These are phyloP conservation scores for Chironomus tepperi DNA, from an alignment of 1,140 invertebrate genomes.

Conservation along the genomic window DNA sequence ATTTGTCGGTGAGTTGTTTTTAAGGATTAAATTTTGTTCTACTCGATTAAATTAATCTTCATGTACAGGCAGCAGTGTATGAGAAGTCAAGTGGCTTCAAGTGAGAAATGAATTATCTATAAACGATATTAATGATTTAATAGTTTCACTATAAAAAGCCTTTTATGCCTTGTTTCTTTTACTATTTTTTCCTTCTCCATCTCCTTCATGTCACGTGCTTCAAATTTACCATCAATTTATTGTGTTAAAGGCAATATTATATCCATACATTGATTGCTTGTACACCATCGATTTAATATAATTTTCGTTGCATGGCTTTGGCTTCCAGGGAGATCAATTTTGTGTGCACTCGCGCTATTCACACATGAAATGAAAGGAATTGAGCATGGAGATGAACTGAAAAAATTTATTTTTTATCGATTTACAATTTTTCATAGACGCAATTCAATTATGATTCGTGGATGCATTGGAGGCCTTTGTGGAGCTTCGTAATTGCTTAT, in stretches of 20 bases:
- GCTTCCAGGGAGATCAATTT: slow-evolving; percentile 10
- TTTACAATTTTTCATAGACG: too few species aligned
- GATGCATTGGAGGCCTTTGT: too few species aligned
- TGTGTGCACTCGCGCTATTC: not conserved
- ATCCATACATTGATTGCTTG: not conserved
- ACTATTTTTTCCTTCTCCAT: not conserved
- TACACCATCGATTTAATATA: slow-evolving; percentile 9
- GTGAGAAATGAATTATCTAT: slow-evolving; percentile 19
- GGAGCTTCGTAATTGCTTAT: too few species aligned
- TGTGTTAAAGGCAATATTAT: not conserved
- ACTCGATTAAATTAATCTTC: not conserved
- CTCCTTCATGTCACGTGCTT: slow-evolving; percentile 17
- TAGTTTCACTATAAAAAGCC: not conserved
- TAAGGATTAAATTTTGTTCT: too few species aligned
- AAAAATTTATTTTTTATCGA: too few species aligned
- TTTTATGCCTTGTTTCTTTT: not conserved
- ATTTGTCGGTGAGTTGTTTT: not conserved
- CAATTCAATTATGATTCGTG: too few species aligned
- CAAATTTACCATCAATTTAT: slow-evolving; percentile 19
- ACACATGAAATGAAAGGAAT: too few species aligned
- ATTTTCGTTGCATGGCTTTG: slow-evolving; percentile 1
- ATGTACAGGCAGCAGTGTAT: not conserved
- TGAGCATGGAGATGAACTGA: too few species aligned
- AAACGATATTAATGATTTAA: slow-evolving; percentile 20
- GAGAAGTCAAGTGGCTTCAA: not conserved